A percentile compares a stretch with the other conserved stretches of the same genome.
These are phyloP conservation scores for Eupithecia subfuscata DNA, from an alignment of 2,888 invertebrate species.

Conservation along the genomic window DNA sequence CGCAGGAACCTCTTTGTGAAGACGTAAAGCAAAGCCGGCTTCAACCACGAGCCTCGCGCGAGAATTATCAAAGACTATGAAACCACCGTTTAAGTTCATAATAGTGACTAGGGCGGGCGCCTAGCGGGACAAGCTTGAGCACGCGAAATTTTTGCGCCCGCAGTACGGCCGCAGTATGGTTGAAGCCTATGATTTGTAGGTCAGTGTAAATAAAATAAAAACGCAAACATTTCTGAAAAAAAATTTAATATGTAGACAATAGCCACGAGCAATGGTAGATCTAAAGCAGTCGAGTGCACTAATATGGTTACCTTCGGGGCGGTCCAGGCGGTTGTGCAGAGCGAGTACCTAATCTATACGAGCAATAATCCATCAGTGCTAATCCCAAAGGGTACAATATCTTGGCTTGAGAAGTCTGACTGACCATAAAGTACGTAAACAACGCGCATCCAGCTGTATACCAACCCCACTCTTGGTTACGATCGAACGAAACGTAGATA, in stretches of 20 bases:
- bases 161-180: too few relatives aligned
- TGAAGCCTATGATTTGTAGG: too few relatives aligned
- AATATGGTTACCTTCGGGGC: neutral
- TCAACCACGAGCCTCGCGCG: too few relatives aligned
- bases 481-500: constrained; percentile 56
- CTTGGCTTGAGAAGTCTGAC: constrained; percentile 49
- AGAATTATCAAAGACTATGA: too few relatives aligned
- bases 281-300: neutral
- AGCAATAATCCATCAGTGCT: constrained; percentile 68
- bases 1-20: too few relatives aligned
- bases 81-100: too few relatives aligned
- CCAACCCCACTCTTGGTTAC: constrained; percentile 67
- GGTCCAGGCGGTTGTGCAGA: neutral
- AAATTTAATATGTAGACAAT: neutral
- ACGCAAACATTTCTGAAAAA: neutral
- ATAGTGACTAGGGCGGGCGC: too few relatives aligned
- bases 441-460: constrained; percentile 66
- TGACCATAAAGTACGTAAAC: constrained; percentile 63
- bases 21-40: too few relatives aligned
- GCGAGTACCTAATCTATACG: constrained; percentile 60
- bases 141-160: too few relatives aligned
- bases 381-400: constrained; percentile 66
- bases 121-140: too few relatives aligned
- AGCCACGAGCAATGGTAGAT: neutral
- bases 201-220: neutral